These are phyloP conservation scores for Dipodomys stephensi DNA, from an alignment of 2,113 vertebrate species.

Conservation along the genomic window DNA sequence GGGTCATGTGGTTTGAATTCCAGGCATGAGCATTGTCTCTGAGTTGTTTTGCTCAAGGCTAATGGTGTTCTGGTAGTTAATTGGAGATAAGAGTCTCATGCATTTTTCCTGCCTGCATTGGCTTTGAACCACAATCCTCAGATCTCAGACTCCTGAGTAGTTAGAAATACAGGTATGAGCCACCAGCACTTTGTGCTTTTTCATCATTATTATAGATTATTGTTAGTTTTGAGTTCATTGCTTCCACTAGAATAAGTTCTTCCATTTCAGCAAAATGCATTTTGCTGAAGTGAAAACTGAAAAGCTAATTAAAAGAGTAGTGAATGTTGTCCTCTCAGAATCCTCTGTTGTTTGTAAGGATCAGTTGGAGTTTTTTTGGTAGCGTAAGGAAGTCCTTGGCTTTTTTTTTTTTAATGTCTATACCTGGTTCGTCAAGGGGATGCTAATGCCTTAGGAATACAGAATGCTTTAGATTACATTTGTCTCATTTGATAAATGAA, in stretches of 20 bases:
- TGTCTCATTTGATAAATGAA: not conserved
- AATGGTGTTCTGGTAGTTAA: too few relatives aligned
- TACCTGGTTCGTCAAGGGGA: not conserved
- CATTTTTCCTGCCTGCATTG: too few relatives aligned
- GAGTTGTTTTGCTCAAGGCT: too few relatives aligned
- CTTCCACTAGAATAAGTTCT: not conserved
- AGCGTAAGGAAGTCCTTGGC: not conserved
- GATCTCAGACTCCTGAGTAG: too few relatives aligned
- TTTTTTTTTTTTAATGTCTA: not conserved
- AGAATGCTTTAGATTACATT: not conserved
- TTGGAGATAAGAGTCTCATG: too few relatives aligned
- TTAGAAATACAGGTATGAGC: too few relatives aligned
- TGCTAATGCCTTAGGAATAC: not conserved
- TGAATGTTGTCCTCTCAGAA: not conserved
- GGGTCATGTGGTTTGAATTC: too few relatives aligned
- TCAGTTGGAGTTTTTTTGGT: constrained; percentile 1
- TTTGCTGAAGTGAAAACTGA: not conserved
- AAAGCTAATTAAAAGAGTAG: constrained; percentile 5
- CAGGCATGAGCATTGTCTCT: too few relatives aligned
- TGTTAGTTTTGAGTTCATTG: constrained; percentile 36
- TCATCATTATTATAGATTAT: not conserved
- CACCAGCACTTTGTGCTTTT: too few relatives aligned
- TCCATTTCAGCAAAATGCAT: not conserved
- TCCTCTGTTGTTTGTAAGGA: constrained; percentile 14
- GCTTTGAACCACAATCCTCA: too few relatives aligned